These are phyloP conservation scores for Gymnoscelis rufifasciata DNA, from an alignment of 2,888 invertebrate species.

Conservation along the genomic window DNA sequence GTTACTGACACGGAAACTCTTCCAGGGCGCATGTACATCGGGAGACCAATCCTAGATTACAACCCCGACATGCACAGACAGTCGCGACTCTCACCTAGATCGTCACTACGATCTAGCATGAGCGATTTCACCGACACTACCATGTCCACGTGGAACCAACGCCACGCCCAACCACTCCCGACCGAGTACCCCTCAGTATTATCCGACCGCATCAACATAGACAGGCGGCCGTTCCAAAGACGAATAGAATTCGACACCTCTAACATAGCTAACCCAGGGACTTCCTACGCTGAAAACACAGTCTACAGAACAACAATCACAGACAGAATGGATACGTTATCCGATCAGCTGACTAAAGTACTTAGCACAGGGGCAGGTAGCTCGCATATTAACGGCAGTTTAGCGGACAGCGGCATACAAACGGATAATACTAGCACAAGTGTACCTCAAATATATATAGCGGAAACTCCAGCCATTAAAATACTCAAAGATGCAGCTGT, in stretches of 20 bases:
- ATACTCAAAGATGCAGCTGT: slow-evolving; percentile 67
- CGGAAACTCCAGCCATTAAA: slow-evolving; percentile 43
- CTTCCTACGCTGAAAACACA: slow-evolving; percentile 56
- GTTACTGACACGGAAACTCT: slow-evolving; percentile 26
- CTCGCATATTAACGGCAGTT: slow-evolving; percentile 68
- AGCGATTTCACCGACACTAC: slow-evolving; percentile 76
- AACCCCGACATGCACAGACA: slow-evolving; percentile 63
- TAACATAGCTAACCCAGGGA: slow-evolving; percentile 50
- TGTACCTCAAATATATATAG: slow-evolving; percentile 65
- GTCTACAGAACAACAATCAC: slow-evolving; percentile 54
- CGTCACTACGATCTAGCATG: slow-evolving; percentile 68
- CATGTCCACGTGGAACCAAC: slow-evolving; percentile 71
- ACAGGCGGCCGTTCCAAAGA: slow-evolving; percentile 61
- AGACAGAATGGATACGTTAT: slow-evolving; percentile 62
- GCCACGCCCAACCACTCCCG: slow-evolving; percentile 46
- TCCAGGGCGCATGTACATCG: slow-evolving; percentile 66
- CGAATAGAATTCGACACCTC: slow-evolving; percentile 68
- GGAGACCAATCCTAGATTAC: slow-evolving; percentile 70
- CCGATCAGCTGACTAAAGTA: slow-evolving; percentile 68
- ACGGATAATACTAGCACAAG: slow-evolving; percentile 72
- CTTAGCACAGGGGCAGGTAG: slow-evolving; percentile 67
- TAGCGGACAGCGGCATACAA: slow-evolving; percentile 72
- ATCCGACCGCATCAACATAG: slow-evolving; percentile 62
- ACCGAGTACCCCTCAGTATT: slow-evolving; percentile 69
- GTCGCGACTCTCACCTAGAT: slow-evolving; percentile 63